These are phyloP conservation scores for Bemisia tabaci DNA, from an alignment of 1,140 invertebrate species.

Conservation along the genomic window DNA sequence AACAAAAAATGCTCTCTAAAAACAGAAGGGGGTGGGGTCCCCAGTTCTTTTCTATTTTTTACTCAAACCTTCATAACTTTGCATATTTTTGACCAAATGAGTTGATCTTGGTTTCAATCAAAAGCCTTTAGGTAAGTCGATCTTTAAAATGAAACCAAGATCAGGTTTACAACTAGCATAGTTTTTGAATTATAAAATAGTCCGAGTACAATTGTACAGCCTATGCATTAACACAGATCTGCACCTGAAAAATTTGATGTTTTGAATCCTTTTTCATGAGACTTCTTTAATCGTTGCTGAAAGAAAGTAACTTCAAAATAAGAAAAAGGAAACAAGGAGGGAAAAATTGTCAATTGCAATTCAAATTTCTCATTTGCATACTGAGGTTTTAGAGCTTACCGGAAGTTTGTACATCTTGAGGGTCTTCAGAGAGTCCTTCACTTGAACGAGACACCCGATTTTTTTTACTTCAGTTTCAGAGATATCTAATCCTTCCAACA, in stretches of 20 bases:
- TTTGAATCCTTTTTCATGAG: neutral
- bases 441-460: neutral
- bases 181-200: too few relatives aligned
- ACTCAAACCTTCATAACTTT: too few relatives aligned
- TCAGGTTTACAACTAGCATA: too few relatives aligned
- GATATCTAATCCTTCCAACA: neutral
- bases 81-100: too few relatives aligned
- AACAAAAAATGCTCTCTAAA: too few relatives aligned
- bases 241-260: neutral
- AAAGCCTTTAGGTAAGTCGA: too few relatives aligned
- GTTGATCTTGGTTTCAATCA: too few relatives aligned
- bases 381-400: too few relatives aligned
- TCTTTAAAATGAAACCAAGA: too few relatives aligned
- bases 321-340: neutral
- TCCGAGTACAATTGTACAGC: too few relatives aligned
- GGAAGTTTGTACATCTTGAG: neutral
- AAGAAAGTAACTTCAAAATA: neutral
- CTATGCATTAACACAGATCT: neutral
- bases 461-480: neutral
- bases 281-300: neutral
- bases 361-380: neutral
- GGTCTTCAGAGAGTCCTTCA: neutral
- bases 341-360: neutral
- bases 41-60: too few relatives aligned
- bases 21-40: too few relatives aligned